Conservation (phyloP, 2,888 invertebrate species). For the Rhingia campestris region DNA sequence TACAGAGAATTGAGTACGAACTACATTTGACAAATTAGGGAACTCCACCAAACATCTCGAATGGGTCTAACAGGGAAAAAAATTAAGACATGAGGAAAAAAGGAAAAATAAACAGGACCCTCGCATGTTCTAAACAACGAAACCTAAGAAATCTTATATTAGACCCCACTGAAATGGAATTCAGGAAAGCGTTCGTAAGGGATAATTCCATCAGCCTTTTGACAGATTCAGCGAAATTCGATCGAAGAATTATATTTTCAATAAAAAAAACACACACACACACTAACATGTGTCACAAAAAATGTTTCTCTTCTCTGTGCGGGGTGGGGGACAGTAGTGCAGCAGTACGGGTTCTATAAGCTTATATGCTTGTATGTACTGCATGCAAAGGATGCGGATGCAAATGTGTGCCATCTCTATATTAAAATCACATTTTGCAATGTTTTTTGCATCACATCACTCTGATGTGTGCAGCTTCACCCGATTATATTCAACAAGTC, state of each 20-base stretch:
- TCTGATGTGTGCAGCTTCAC: slow-evolving; percentile 19
- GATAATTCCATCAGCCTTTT: slow-evolving; percentile 20
- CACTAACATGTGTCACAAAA: background rate
- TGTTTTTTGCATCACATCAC: slow-evolving; percentile 57
- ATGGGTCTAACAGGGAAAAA: slow-evolving; percentile 7
- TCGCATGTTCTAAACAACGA: background rate
- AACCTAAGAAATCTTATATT: slow-evolving; percentile 1
- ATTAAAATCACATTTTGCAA: slow-evolving; percentile 53
- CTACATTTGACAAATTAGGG: slow-evolving; percentile 50
- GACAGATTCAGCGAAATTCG: background rate
- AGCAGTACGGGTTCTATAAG: background rate
- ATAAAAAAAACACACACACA: background rate
- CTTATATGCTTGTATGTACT: slow-evolving; percentile 3
- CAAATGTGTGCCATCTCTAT: slow-evolving; percentile 21
- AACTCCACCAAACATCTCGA: slow-evolving; percentile 29
- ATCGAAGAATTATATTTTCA: background rate
- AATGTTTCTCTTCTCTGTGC: background rate
- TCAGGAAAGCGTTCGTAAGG: slow-evolving; percentile 23
- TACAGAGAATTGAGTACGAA: background rate
- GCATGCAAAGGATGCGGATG: slow-evolving; percentile 23
- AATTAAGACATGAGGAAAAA: slow-evolving; percentile 28
- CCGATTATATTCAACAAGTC: slow-evolving; percentile 48
- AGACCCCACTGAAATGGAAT: slow-evolving; percentile 2
- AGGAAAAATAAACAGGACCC: slow-evolving; percentile 15
- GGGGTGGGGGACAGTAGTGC: background rate